A percentile compares a stretch with the other conserved stretches of the same genome.
These are phyloP conservation scores for Amphiprion ocellaris DNA, from an alignment of 2,113 vertebrate species.

Conservation along the genomic window DNA sequence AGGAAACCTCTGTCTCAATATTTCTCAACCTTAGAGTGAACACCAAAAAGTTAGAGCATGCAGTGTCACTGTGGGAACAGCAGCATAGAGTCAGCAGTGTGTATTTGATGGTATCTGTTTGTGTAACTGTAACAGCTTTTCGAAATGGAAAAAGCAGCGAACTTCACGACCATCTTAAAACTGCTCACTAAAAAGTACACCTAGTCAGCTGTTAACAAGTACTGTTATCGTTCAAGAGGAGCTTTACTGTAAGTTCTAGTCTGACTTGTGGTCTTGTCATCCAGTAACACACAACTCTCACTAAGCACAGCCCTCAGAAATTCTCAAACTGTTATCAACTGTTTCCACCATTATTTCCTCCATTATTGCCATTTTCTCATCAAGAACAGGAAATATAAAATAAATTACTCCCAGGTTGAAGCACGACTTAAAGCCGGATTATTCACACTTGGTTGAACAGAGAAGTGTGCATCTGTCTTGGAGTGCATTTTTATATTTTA, in stretches of 20 bases:
- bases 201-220: neutral
- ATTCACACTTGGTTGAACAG: slow-evolving; percentile 62
- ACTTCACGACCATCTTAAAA: neutral
- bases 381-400: slow-evolving; percentile 61
- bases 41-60: neutral
- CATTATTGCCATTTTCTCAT: slow-evolving; percentile 62
- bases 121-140: neutral
- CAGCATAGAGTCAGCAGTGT: too few species aligned
- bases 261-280: neutral
- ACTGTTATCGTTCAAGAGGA: neutral
- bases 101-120: neutral
- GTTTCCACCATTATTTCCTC: slow-evolving; percentile 37
- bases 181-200: slow-evolving; percentile 9
- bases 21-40: neutral
- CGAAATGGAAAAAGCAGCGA: neutral
- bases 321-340: slow-evolving; percentile 49
- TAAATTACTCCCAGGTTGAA: slow-evolving; percentile 56
- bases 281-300: slow-evolving; percentile 3
- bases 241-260: slow-evolving; percentile 1
- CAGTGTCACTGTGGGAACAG: too few species aligned
- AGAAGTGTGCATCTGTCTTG: slow-evolving; percentile 9
- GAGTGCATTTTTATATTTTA: slow-evolving; percentile 28
- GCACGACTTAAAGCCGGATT: slow-evolving; percentile 73
- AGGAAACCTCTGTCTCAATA: slow-evolving; percentile 9
- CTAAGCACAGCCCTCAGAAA: slow-evolving; percentile 4